phyloP scores from a whole-genome alignment of 2,888 invertebrate species.

The Cephus runcator region DNA sequence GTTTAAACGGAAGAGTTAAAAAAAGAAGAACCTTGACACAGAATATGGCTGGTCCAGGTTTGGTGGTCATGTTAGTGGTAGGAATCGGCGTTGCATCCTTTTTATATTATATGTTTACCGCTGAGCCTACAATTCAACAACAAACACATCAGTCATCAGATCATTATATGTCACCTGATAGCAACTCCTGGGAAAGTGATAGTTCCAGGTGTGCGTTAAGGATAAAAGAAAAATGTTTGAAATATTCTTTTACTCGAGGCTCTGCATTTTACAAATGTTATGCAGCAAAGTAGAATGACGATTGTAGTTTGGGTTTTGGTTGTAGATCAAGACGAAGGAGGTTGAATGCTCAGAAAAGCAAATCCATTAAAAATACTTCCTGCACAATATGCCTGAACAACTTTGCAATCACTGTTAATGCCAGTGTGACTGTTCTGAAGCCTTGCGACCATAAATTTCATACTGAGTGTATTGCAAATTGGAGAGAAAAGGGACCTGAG shows the following conservation, averaged over 20 bases:
- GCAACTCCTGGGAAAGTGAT: neutral
- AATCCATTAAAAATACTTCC: slow-evolving; percentile 4
- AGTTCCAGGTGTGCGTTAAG: neutral
- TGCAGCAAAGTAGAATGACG: neutral
- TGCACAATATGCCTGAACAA: slow-evolving; percentile 34
- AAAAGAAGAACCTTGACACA: neutral
- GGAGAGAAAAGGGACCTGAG: slow-evolving; percentile 30
- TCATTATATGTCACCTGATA: neutral
- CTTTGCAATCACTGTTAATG: slow-evolving; percentile 17
- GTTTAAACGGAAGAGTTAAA: neutral
- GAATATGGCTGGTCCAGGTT: slow-evolving; percentile 40
- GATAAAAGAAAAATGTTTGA: neutral
- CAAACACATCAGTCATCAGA: neutral
- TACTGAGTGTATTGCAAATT: slow-evolving; percentile 33
- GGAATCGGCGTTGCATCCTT: slow-evolving; percentile 41
- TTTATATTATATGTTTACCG: slow-evolving; percentile 41
- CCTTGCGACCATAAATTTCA: slow-evolving; percentile 39
- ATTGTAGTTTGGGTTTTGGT: neutral
- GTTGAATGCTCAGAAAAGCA: neutral
- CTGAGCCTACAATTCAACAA: neutral
- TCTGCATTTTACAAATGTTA: neutral
- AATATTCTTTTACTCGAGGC: neutral
- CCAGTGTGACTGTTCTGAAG: slow-evolving; percentile 21
- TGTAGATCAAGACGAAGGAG: neutral
- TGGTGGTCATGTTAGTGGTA: slow-evolving; percentile 39